phyloP scores from a whole-genome alignment of 2,888 invertebrate genomes.

The Syrphus vitripennis region DNA sequence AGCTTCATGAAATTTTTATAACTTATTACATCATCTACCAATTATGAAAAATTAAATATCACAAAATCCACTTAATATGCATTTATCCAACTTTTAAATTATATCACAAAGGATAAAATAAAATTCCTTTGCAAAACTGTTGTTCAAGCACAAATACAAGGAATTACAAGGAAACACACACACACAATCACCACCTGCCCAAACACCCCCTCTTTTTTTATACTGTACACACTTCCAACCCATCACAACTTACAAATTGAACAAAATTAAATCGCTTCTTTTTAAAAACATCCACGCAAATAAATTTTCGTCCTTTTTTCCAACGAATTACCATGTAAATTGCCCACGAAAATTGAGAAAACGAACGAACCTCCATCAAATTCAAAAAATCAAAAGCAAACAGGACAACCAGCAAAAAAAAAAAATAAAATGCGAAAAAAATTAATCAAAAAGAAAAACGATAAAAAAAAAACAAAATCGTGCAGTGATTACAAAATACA shows the following conservation, averaged over 20 bases:
- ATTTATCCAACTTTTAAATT: background rate
- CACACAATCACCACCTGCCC: background rate
- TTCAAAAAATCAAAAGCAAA: conserved; percentile 46
- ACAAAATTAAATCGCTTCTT: conserved; percentile 63
- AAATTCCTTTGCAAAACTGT: conserved; percentile 11
- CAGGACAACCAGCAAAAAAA: background rate
- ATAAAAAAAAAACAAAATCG: conserved; percentile 48
- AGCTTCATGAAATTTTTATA: background rate
- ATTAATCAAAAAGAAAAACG: conserved; percentile 11
- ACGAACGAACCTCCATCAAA: conserved; percentile 55
- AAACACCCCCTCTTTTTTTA: too few relatives aligned
- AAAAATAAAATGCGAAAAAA: background rate
- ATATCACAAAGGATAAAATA: conserved; percentile 18
- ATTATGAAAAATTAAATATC: background rate
- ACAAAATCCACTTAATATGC: background rate
- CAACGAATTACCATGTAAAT: conserved; percentile 67
- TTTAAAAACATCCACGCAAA: conserved; percentile 53
- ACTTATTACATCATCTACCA: background rate
- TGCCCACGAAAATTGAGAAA: conserved; percentile 69
- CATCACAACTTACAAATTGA: conserved; percentile 40
- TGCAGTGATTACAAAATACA: conserved; percentile 69
- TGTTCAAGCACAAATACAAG: conserved; percentile 24
- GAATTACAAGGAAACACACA: background rate
- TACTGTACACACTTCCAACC: background rate
- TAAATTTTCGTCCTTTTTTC: conserved; percentile 62